Percentiles rank a stretch among this genome's conserved stretches.
These are phyloP conservation scores for Tanypteryx hageni DNA, from an alignment of 2,888 invertebrate species.

Conservation along the genomic window DNA sequence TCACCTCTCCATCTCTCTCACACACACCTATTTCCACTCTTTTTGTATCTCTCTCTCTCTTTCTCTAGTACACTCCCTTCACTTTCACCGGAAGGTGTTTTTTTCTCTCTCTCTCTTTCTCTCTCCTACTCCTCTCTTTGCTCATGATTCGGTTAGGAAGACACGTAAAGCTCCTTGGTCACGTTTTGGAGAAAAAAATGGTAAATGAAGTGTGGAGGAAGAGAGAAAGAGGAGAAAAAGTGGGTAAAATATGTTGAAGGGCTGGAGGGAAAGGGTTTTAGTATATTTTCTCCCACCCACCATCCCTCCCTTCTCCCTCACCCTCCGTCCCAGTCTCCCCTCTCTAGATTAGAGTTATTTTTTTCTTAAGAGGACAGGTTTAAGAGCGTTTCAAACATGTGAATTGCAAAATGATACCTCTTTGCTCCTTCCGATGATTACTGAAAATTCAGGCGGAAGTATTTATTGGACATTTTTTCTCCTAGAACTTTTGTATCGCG, in stretches of 20 bases:
- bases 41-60: not conserved
- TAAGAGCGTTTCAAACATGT: not conserved
- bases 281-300: not conserved
- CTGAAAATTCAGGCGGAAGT: too few species aligned
- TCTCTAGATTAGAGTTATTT: not conserved
- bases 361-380: not conserved
- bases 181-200: constrained; percentile 45
- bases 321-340: not conserved
- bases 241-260: not conserved
- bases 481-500: too few species aligned
- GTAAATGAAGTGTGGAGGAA: constrained; percentile 29
- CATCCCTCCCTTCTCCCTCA: not conserved
- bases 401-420: not conserved
- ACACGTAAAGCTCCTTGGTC: constrained; percentile 47
- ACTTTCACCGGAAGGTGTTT: constrained; percentile 30
- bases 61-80: not conserved
- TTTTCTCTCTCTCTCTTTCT: not conserved
- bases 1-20: constrained; percentile 26
- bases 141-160: constrained; percentile 33
- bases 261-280: not conserved
- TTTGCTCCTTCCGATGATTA: not conserved
- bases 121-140: not conserved
- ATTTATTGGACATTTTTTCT: too few species aligned
- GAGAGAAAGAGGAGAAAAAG: constrained; percentile 45
- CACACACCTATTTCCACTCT: not conserved